Conservation (phyloP, 2,888 invertebrate species). For the Notodonta ziczac region DNA sequence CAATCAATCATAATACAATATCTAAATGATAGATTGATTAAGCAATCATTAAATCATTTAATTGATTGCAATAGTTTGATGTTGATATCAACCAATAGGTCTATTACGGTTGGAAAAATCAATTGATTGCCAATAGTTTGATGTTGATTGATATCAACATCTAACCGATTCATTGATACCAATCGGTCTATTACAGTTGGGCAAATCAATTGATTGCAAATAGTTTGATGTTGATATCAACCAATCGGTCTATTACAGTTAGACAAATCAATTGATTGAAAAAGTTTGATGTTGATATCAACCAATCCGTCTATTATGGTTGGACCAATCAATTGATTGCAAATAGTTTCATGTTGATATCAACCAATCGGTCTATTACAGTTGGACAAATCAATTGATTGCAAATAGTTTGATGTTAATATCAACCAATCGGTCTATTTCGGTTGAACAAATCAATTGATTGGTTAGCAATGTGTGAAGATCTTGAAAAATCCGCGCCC, state of each 20-base stretch:
- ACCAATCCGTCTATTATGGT: not conserved
- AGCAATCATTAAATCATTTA: not conserved
- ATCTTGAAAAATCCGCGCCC: conserved; percentile 77
- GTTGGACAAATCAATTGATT: not conserved
- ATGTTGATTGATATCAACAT: not conserved
- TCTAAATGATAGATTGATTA: too few species aligned
- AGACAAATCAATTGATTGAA: conserved; percentile 1
- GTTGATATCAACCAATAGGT: too few species aligned
- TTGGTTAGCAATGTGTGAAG: conserved; percentile 70
- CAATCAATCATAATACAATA: not conserved
- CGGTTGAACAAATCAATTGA: not conserved
- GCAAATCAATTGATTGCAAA: not conserved
- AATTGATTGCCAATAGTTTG: not conserved
- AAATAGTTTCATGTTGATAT: too few species aligned
- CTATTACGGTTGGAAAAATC: not conserved
- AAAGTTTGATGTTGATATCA: too few species aligned
- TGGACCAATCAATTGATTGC: conserved; percentile 1
- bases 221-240: not conserved
- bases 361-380: too few species aligned
- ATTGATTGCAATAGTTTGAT: not conserved
- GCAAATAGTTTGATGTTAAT: not conserved
- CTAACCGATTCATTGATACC: too few species aligned
- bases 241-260: not conserved
- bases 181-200: not conserved
- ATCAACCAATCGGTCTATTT: not conserved